Evolutionary conservation across 2,797 vertebrate genomes (phyloP), one percentile per base, ranked within the genome.

Genomic region (Darevskia nairensis): DNA sequence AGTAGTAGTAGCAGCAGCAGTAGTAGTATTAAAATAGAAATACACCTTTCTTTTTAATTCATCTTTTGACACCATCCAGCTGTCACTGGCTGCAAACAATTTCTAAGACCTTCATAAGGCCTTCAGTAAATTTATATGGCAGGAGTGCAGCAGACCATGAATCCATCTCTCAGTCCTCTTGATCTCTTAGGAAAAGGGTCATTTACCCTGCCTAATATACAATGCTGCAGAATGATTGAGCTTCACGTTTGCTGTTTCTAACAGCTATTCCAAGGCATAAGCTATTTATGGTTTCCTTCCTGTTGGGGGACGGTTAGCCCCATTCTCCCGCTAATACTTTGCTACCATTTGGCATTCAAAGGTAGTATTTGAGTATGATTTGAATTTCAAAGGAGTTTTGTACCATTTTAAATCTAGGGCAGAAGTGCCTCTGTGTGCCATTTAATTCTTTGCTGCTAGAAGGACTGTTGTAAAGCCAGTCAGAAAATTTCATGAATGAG

Each of bases 81-180:
- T 85, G 83, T 41, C 80, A 61, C 10, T 87, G 89, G 66, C 25
- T 93, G n/a, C 32, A 80, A 89, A 86, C 87, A 84, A 80, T 90
- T 90, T 92, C 84, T 79, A 91, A 27, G 50, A 68, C 23, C 90
- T 91, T 79, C 3, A 7, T 44, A n/a, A 85, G 87, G 35, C 39
- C 85, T 72, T 91, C 84, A 89, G 59, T 6, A 86, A 78, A 59
- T 35, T 29, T 66, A 35, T 77, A 2, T 25, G n/a, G 39, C 39
- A 87, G 32, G 35, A 86, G 46, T 66, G 81, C 39, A 76, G n/a
- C 71, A 92, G 87, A 88, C 15, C 82, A 69, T n/a, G 72, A 88
- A 86, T 82, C 27, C 3, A 15, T 81, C 19, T 89, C 32, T 85
- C 7, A 84, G 8, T 82, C 25, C 32, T 92, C 83, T 82, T 39